Conservation (phyloP, 2,888 invertebrate genomes). For the Morpho helenor region DNA sequence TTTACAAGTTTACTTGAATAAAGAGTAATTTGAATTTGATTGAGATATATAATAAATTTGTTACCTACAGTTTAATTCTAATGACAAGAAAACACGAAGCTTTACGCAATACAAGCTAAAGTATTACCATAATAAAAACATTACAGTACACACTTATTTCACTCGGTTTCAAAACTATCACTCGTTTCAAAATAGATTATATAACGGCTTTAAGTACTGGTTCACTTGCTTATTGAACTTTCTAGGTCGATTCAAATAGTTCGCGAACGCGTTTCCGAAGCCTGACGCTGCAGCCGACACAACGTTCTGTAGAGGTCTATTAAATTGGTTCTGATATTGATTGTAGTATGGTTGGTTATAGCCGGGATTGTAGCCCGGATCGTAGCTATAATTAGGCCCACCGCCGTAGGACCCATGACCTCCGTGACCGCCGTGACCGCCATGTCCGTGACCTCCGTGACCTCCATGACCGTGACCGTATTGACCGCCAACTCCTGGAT, state of each 20-base stretch:
- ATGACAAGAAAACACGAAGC: too few relatives aligned
- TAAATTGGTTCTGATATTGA: slow-evolving; percentile 19
- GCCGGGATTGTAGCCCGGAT: slow-evolving; percentile 21
- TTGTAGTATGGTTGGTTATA: slow-evolving; percentile 7
- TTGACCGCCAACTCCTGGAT: slow-evolving; percentile 25
- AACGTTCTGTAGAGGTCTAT: slow-evolving; percentile 53
- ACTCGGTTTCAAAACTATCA: slow-evolving; percentile 5
- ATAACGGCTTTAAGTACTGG: slow-evolving; percentile 57
- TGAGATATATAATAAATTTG: too few relatives aligned
- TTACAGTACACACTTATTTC: too few relatives aligned
- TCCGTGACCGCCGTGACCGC: slow-evolving; percentile 17
- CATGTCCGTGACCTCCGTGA: slow-evolving; percentile 17
- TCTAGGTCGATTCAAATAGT: slow-evolving; percentile 56
- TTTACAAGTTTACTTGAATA: too few relatives aligned
- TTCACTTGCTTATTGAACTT: slow-evolving; percentile 55
- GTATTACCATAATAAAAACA: too few relatives aligned
- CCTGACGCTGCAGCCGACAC: slow-evolving; percentile 70
- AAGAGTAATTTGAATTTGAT: too few relatives aligned
- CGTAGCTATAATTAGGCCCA: background rate
- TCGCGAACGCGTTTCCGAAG: slow-evolving; percentile 73
- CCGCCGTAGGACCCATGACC: background rate
- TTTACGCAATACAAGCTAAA: too few relatives aligned
- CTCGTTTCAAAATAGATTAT: slow-evolving; percentile 50
- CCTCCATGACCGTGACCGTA: slow-evolving; percentile 33
- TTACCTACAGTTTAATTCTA: too few relatives aligned